Evolutionary conservation across 1,140 invertebrate genomes (phyloP).

Genomic region (Cheumatopsyche charites): DNA sequence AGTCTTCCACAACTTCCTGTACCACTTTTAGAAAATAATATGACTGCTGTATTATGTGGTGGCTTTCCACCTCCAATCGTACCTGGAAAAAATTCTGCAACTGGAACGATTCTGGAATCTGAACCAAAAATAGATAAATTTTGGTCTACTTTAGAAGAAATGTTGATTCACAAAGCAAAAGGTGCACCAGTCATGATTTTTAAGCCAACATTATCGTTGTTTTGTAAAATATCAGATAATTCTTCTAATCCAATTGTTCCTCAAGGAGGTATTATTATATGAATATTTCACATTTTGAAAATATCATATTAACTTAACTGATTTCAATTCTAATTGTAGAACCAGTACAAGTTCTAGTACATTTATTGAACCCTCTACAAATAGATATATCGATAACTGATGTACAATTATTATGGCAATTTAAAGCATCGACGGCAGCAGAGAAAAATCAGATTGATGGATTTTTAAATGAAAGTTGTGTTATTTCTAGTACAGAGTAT

Average conservation of each 20-base stretch:
- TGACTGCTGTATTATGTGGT: conserved; percentile 70
- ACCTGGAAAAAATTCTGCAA: conserved; percentile 58
- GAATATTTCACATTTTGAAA: no score
- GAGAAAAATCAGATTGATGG: conserved; percentile 49
- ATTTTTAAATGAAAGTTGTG: conserved; percentile 54
- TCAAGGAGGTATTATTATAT: conserved; percentile 64
- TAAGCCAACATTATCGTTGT: conserved; percentile 76
- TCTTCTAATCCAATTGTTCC: conserved; percentile 71
- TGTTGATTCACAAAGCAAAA: conserved; percentile 72
- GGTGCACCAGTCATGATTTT: conserved; percentile 76
- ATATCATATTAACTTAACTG: conserved; percentile 21
- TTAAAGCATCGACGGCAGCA: conserved; percentile 56
- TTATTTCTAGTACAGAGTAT: conserved; percentile 53
- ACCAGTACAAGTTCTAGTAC: conserved; percentile 78
- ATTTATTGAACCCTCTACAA: conserved; percentile 80
- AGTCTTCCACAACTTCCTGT: conserved; percentile 68
- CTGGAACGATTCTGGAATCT: conserved; percentile 51
- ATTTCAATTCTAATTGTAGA: conserved; percentile 68
- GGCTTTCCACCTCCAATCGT: conserved; percentile 59
- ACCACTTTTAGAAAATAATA: conserved; percentile 70
- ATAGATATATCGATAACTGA: conserved; percentile 75
- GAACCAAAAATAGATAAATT: conserved; percentile 53
- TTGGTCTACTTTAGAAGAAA: conserved; percentile 81
- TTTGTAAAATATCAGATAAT: conserved; percentile 69
- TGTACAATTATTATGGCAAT: conserved; percentile 81